Percentiles rank a stretch among this genome's conserved stretches.
These are phyloP conservation scores for Anarrhichthys ocellatus DNA, from an alignment of 2,113 vertebrate species.

Conservation along the genomic window DNA sequence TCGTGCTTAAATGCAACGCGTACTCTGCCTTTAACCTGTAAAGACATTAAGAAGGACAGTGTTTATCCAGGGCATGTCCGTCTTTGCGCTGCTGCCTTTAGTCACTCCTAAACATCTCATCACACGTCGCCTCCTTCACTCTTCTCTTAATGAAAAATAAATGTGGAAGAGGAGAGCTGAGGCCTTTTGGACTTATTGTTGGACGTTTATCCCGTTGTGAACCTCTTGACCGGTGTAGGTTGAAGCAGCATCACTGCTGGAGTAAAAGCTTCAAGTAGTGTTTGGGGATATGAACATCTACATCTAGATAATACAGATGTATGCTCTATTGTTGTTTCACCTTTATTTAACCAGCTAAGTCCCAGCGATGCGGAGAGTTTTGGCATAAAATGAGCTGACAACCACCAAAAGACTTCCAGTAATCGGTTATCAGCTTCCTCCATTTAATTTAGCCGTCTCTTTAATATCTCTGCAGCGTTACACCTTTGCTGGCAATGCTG, in stretches of 20 bases:
- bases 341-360: not conserved
- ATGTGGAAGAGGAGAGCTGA: slow-evolving; percentile 11
- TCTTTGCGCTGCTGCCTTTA: not conserved
- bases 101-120: not conserved
- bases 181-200: not conserved
- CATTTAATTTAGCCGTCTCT: not conserved
- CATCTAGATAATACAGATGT: not conserved
- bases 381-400: not conserved
- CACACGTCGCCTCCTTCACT: not conserved
- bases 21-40: not conserved
- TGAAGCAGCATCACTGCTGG: not conserved
- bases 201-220: not conserved
- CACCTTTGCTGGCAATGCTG: not conserved
- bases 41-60: not conserved
- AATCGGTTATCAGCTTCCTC: not conserved
- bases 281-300: not conserved
- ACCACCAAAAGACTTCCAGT: not conserved
- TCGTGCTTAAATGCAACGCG: not conserved
- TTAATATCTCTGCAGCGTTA: not conserved
- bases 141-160: slow-evolving; percentile 33
- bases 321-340: not conserved
- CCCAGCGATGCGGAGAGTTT: not conserved
- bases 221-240: not conserved
- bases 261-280: not conserved
- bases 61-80: not conserved